Conservation (phyloP, 2,888 invertebrate genomes). For the Choreutis nemorana region DNA sequence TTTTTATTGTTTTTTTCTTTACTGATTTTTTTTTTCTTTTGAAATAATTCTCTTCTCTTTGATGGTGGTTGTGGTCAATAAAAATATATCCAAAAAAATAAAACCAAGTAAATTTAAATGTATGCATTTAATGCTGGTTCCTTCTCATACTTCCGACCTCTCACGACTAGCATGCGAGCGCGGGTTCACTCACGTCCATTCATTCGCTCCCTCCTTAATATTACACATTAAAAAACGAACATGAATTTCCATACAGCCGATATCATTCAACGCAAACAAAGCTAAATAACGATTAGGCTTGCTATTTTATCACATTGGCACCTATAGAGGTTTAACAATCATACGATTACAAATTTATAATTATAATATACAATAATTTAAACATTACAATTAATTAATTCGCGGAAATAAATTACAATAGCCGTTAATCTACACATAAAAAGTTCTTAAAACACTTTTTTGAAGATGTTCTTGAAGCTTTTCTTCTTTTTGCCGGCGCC, state of each 20-base stretch:
- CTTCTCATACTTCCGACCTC: conserved; percentile 26
- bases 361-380: conserved; percentile 28
- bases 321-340: conserved; percentile 49
- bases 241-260: conserved; percentile 24
- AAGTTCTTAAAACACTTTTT: conserved; percentile 75
- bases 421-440: conserved; percentile 14
- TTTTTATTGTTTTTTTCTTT: no score
- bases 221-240: conserved; percentile 23
- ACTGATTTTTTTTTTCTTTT: no score
- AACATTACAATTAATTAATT: conserved; percentile 27
- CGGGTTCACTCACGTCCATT: conserved; percentile 15
- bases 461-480: conserved; percentile 78
- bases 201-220: conserved; percentile 21
- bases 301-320: conserved; percentile 64
- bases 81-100: no score
- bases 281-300: conserved; percentile 47
- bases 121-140: conserved; percentile 61
- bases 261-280: conserved; percentile 3
- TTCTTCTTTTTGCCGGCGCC: conserved; percentile 66
- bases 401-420: conserved; percentile 52
- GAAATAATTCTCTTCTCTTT: no score
- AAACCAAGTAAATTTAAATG: conserved; percentile 34
- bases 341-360: no score
- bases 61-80: no score
- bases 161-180: conserved; percentile 27